Conservation (phyloP, 2,888 invertebrate genomes). For the Lottia gigantea region DNA sequence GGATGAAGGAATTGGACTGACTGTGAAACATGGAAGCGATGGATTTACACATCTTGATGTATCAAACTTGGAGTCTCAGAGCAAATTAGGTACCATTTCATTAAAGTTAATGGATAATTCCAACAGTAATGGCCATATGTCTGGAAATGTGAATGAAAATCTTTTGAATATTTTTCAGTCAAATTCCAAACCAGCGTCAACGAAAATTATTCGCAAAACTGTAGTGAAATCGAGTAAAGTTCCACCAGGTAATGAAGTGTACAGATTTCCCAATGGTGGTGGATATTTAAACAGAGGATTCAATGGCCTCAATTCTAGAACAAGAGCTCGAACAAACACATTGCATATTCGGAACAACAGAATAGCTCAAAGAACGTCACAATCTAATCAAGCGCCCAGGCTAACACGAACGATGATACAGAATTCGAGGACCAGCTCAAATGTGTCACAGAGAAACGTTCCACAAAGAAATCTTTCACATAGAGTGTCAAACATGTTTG, state of each 20-base stretch:
- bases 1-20: too few species aligned
- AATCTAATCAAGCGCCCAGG: not conserved
- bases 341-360: not conserved
- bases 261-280: not conserved
- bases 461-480: too few species aligned
- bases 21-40: not conserved
- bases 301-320: not conserved
- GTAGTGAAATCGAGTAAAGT: not conserved
- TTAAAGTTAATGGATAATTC: not conserved
- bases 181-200: not conserved
- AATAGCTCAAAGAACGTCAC: not conserved
- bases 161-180: not conserved
- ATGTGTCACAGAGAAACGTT: not conserved
- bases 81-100: not conserved
- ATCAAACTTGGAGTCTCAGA: not conserved
- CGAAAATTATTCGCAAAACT: conserved; percentile 2
- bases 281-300: not conserved
- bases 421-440: not conserved
- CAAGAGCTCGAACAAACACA: not conserved
- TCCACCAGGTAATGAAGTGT: not conserved
- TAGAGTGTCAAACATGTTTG: not conserved
- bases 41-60: not conserved
- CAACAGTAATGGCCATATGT: not conserved
- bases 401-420: not conserved
- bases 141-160: too few species aligned